Conservation (phyloP, 2,113 vertebrate species). For the Ardeotis arabs region DNA sequence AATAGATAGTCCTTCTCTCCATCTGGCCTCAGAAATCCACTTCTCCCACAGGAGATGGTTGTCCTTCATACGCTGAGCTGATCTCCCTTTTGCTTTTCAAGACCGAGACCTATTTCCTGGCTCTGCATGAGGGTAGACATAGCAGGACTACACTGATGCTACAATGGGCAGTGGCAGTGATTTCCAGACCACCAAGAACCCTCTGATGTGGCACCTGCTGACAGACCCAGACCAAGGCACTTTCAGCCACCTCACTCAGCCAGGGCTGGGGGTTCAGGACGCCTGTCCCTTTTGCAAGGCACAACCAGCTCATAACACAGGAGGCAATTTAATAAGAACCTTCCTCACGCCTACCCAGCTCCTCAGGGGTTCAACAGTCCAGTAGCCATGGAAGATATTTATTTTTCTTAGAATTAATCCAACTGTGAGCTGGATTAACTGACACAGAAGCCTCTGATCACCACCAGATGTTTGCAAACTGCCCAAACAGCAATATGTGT, state of each 20-base stretch:
- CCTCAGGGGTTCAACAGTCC: background rate
- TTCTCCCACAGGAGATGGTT: background rate
- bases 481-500: background rate
- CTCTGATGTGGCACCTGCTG: background rate
- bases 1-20: background rate
- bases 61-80: background rate
- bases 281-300: background rate
- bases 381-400: background rate
- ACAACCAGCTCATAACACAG: background rate
- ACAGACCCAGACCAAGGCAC: background rate
- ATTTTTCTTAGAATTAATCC: slow-evolving; percentile 51
- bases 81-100: background rate
- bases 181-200: background rate
- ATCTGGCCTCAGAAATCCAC: background rate
- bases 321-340: background rate
- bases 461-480: slow-evolving; percentile 55
- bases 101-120: background rate
- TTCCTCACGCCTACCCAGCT: background rate
- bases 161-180: background rate
- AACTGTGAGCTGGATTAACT: background rate
- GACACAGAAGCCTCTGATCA: slow-evolving; percentile 14
- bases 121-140: background rate
- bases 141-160: background rate
- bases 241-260: background rate
- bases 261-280: background rate